phyloP scores from a whole-genome alignment of 2,797 vertebrate species.

The Bryconaethiops microstoma region DNA sequence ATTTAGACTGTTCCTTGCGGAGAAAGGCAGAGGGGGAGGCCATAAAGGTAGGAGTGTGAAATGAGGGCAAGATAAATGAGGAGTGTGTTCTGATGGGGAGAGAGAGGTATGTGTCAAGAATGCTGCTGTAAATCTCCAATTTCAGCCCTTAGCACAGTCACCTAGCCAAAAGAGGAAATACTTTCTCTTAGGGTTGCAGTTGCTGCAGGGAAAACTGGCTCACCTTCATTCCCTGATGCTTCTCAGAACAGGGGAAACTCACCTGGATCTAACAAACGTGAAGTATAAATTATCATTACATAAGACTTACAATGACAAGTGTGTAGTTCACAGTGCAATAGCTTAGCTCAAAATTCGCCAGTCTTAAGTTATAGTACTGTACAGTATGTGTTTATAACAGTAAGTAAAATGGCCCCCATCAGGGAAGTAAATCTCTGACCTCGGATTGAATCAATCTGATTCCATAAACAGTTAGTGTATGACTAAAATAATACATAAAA shows the following conservation, averaged over 20 bases:
- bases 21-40: constrained; percentile 9
- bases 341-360: not conserved
- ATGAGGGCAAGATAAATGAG: constrained; percentile 48
- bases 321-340: not conserved
- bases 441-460: no score
- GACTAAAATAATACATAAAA: no score
- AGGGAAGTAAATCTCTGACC: no score
- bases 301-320: not conserved
- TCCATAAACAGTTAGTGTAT: no score
- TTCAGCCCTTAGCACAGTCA: constrained; percentile 30
- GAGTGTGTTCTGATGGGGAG: constrained; percentile 50
- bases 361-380: not conserved
- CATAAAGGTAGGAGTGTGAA: constrained; percentile 55
- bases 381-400: not conserved
- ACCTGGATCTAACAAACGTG: not conserved
- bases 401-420: no score
- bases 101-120: constrained; percentile 47
- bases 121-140: constrained; percentile 48
- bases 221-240: not conserved
- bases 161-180: constrained; percentile 39
- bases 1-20: constrained; percentile 41
- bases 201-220: constrained; percentile 22
- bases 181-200: constrained; percentile 20
- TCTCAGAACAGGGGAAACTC: constrained; percentile 12
- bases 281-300: not conserved